Evolutionary conservation across 2,113 vertebrate species (phyloP).

Genomic region (Saccopteryx leptura): DNA sequence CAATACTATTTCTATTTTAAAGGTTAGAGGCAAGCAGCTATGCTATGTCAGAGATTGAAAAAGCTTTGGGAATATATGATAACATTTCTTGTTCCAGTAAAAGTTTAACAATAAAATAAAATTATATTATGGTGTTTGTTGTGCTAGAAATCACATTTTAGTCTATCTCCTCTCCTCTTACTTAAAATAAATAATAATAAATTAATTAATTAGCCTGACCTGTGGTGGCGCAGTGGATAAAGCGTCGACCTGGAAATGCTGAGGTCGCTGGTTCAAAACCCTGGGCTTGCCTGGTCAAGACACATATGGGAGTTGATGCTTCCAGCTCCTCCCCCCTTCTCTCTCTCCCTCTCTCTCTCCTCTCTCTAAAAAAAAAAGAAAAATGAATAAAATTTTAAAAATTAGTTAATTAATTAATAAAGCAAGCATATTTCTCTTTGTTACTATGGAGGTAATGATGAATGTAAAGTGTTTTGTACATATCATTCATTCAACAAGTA

Average conservation of each 20-base stretch:
- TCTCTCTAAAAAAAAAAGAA: too few species aligned
- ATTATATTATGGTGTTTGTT: neutral
- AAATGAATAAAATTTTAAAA: too few species aligned
- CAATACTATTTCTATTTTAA: neutral
- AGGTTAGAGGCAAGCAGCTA: neutral
- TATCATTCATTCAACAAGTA: neutral
- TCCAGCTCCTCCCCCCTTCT: too few species aligned
- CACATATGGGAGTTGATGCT: too few species aligned
- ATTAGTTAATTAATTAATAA: too few species aligned
- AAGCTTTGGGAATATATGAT: neutral
- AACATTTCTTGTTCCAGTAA: neutral
- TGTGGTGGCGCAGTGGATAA: too few species aligned
- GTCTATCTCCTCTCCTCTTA: neutral
- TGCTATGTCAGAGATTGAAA: neutral
- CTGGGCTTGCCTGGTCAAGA: too few species aligned
- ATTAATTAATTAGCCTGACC: neutral
- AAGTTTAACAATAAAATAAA: slow-evolving; percentile 18
- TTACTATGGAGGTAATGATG: neutral
- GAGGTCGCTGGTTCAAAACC: too few species aligned
- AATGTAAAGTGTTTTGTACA: neutral
- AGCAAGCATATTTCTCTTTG: neutral
- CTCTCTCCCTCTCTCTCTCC: too few species aligned
- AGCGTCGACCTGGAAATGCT: too few species aligned
- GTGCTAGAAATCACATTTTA: slow-evolving; percentile 14
- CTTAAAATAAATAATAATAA: slow-evolving; percentile 9